Conservation (phyloP, 2,888 invertebrate species). For the Actias luna region DNA sequence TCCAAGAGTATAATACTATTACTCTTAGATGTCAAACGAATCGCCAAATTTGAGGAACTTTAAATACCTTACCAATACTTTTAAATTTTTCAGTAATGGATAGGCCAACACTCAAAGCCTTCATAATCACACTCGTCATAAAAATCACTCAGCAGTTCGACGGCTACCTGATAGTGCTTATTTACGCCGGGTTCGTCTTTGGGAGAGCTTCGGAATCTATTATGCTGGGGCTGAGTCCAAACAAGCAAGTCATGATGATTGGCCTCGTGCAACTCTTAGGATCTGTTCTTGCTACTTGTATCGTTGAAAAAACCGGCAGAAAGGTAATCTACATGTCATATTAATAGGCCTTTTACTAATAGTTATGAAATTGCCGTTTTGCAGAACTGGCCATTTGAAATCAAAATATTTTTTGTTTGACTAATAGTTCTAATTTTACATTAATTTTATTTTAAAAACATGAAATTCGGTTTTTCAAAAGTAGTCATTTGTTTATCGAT, state of each 20-base stretch:
- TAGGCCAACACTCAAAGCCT: slow-evolving; percentile 66
- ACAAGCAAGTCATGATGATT: slow-evolving; percentile 72
- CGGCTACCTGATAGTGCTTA: slow-evolving; percentile 72
- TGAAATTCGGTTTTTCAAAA: too few relatives aligned
- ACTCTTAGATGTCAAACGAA: too few relatives aligned
- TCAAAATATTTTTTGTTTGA: too few relatives aligned
- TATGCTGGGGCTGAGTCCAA: slow-evolving; percentile 59
- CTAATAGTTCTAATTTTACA: too few relatives aligned
- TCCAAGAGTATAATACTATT: too few relatives aligned
- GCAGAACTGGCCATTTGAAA: too few relatives aligned
- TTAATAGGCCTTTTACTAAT: background rate
- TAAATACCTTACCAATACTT: background rate
- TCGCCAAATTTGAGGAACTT: background rate
- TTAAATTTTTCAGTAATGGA: slow-evolving; percentile 56
- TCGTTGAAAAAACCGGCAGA: slow-evolving; percentile 72
- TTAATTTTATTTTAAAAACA: too few relatives aligned
- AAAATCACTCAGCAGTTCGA: slow-evolving; percentile 75
- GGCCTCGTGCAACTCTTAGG: slow-evolving; percentile 67
- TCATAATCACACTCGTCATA: slow-evolving; percentile 68
- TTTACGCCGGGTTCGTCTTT: slow-evolving; percentile 70
- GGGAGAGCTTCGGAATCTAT: slow-evolving; percentile 62
- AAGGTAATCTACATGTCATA: slow-evolving; percentile 47
- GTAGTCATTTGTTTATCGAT: too few relatives aligned
- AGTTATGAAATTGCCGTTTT: too few relatives aligned
- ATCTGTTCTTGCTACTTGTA: slow-evolving; percentile 61